These are phyloP conservation scores for Musca domestica DNA, from an alignment of 1,140 invertebrate genomes.

Conservation along the genomic window DNA sequence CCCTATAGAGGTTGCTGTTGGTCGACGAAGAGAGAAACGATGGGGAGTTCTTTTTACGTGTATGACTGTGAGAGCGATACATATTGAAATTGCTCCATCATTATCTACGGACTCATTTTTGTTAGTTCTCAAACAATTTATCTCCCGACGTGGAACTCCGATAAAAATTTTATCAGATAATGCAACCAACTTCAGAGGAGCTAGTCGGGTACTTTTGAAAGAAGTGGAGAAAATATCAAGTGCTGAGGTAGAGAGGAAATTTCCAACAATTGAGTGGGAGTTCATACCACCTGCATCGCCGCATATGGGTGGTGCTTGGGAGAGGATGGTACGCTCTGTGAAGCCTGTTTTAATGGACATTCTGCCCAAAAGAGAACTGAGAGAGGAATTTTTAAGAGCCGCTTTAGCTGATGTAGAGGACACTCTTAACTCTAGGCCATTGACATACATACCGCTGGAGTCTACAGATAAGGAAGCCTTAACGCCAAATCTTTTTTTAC, in stretches of 20 bases:
- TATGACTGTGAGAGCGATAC: constrained; percentile 40
- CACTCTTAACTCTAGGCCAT: constrained; percentile 31
- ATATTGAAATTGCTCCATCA: constrained; percentile 19
- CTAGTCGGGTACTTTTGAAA: constrained; percentile 4
- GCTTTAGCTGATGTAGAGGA: constrained; percentile 25
- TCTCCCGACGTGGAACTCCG: constrained; percentile 46
- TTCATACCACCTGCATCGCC: constrained; percentile 51
- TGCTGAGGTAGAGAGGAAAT: background rate
- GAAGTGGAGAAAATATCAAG: background rate
- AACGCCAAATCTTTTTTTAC: constrained; percentile 44
- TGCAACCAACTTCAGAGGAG: constrained; percentile 51
- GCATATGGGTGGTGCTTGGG: constrained; percentile 54
- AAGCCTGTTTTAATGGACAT: constrained; percentile 39
- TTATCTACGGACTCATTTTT: constrained; percentile 16
- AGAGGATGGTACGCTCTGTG: constrained; percentile 45
- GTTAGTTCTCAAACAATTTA: constrained; percentile 44
- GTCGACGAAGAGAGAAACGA: constrained; percentile 38
- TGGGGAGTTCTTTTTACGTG: constrained; percentile 52
- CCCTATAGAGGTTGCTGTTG: constrained; percentile 26
- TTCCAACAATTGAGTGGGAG: constrained; percentile 36
- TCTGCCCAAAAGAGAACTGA: constrained; percentile 3
- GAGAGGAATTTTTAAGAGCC: constrained; percentile 22
- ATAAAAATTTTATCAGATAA: constrained; percentile 45
- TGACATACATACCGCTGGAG: constrained; percentile 36
- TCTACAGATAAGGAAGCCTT: constrained; percentile 34